phyloP scores from a whole-genome alignment of 2,797 vertebrate genomes.

The Centroberyx gerrardi region DNA sequence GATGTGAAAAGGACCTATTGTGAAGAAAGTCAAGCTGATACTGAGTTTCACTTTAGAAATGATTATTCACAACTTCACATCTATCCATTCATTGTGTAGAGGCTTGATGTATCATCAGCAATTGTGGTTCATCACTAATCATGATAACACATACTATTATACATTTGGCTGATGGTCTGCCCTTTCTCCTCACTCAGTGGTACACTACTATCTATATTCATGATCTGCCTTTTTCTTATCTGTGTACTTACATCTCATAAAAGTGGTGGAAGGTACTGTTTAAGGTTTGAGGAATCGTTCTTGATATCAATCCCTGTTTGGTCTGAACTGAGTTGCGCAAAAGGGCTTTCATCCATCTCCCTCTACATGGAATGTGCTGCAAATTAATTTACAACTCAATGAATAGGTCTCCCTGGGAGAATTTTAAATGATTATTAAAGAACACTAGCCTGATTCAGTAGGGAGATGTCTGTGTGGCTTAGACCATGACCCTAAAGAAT shows the following conservation, averaged over 20 bases:
- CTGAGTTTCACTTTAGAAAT: not conserved
- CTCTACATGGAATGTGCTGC: not conserved
- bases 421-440: conserved; percentile 5
- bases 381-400: conserved; percentile 13
- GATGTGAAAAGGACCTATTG: too few species aligned
- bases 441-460: not conserved
- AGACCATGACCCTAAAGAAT: not conserved
- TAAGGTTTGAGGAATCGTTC: not conserved
- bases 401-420: not conserved
- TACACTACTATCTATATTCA: not conserved
- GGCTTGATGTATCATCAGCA: not conserved
- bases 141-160: too few species aligned
- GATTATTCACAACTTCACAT: not conserved
- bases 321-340: not conserved
- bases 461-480: not conserved
- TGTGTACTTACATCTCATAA: not conserved
- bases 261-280: not conserved
- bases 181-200: not conserved
- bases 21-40: too few species aligned
- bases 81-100: not conserved
- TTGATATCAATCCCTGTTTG: not conserved
- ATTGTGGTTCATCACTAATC: too few species aligned
- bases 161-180: too few species aligned
- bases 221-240: not conserved
- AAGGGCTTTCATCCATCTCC: not conserved